These are phyloP conservation scores for Andrena dorsata DNA, from an alignment of 2,888 invertebrate species.

Conservation along the genomic window DNA sequence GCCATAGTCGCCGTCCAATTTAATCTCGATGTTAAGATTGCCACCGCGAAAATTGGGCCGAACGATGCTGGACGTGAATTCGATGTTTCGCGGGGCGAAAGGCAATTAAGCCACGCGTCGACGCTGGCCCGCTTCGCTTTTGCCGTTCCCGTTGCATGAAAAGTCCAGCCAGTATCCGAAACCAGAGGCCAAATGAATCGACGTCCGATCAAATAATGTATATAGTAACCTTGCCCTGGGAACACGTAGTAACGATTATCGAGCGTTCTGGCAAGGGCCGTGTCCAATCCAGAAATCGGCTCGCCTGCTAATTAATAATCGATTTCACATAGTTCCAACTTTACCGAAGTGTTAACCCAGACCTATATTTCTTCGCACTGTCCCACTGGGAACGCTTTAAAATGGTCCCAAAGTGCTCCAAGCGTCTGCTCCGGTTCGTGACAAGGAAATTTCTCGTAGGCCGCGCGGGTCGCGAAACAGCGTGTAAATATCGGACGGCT, in stretches of 20 bases:
- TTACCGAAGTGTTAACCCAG: no score
- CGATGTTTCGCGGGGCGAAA: neutral
- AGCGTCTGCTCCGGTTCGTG: no score
- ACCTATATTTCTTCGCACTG: no score
- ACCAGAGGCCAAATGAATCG: neutral
- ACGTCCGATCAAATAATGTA: no score
- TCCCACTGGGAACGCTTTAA: no score
- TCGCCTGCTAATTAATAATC: no score
- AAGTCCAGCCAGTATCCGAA: neutral
- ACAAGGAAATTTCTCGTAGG: neutral
- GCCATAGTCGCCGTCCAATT: constrained; percentile 26
- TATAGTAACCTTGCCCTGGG: neutral
- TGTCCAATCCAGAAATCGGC: no score
- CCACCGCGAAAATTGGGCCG: constrained; percentile 40
- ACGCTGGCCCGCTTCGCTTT: neutral
- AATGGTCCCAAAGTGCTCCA: no score
- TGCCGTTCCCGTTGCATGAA: neutral
- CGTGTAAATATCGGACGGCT: neutral
- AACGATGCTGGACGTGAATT: constrained; percentile 19
- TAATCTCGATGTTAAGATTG: constrained; percentile 51
- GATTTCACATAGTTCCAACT: no score
- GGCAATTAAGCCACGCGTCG: constrained; percentile 42
- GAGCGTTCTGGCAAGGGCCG: neutral
- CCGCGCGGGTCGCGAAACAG: neutral
- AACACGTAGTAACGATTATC: neutral